These are phyloP conservation scores for Cantharis rustica DNA, from an alignment of 2,888 invertebrate genomes.

Conservation along the genomic window DNA sequence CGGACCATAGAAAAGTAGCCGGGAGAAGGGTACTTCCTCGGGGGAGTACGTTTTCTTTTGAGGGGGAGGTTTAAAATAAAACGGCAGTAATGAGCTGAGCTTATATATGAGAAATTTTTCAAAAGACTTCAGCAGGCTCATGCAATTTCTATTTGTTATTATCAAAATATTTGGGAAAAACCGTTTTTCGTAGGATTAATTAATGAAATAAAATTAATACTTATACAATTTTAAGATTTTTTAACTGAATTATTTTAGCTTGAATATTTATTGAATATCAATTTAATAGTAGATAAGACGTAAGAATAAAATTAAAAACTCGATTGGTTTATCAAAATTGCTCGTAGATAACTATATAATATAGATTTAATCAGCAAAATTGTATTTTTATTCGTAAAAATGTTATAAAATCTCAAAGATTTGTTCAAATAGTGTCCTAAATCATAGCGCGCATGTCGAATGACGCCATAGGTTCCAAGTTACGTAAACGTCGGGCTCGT, in stretches of 20 bases:
- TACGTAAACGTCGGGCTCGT: slow-evolving; percentile 50
- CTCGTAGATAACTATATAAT: neutral
- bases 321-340: neutral
- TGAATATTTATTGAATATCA: neutral
- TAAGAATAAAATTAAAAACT: neutral
- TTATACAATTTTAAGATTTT: neutral
- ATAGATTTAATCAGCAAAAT: neutral
- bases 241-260: neutral
- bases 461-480: slow-evolving; percentile 37
- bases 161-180: no score
- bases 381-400: slow-evolving; percentile 4
- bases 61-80: no score
- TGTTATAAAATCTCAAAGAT: neutral
- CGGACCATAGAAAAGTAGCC: no score
- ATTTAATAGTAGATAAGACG: neutral
- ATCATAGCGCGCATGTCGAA: slow-evolving; percentile 27
- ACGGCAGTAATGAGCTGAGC: no score
- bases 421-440: slow-evolving; percentile 21
- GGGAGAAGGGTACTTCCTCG: no score
- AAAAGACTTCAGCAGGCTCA: no score
- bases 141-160: no score
- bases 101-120: no score
- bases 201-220: neutral
- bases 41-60: no score
- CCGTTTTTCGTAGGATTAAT: neutral